Evolutionary conservation across 2,797 vertebrate species (phyloP).

Genomic region (Natrix natrix): DNA sequence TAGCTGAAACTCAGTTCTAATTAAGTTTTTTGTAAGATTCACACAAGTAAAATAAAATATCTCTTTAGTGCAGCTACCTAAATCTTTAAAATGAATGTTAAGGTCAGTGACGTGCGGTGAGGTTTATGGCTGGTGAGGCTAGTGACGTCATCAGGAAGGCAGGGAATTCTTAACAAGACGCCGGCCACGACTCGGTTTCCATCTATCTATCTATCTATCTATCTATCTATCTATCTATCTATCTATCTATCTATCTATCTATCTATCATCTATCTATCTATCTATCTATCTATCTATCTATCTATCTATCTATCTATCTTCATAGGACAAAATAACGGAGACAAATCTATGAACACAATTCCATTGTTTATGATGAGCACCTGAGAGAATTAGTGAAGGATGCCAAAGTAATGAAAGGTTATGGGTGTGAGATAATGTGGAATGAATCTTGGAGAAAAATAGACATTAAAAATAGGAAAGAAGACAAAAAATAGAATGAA

Average conservation of each 20-base stretch:
- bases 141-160: too few species aligned
- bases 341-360: background rate
- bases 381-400: background rate
- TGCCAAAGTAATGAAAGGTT: background rate
- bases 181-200: too few species aligned
- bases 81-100: constrained; percentile 5
- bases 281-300: too few species aligned
- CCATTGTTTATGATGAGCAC: background rate
- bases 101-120: too few species aligned
- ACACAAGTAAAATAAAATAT: constrained; percentile 33
- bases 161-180: too few species aligned
- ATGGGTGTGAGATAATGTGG: background rate
- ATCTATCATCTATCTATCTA: too few species aligned
- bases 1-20: constrained; percentile 10
- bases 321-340: background rate
- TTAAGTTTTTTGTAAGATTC: constrained; percentile 14
- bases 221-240: too few species aligned
- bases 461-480: background rate
- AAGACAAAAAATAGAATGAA: background rate
- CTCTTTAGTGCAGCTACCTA: constrained; percentile 35
- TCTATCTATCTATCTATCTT: background rate
- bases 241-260: too few species aligned
- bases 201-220: too few species aligned
- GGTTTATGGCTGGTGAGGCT: too few species aligned
- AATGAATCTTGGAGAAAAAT: background rate